Evolutionary conservation across 2,888 invertebrate genomes (phyloP), one percentile per base, ranked within the genome.

Genomic region (Idaea dimidiata): DNA sequence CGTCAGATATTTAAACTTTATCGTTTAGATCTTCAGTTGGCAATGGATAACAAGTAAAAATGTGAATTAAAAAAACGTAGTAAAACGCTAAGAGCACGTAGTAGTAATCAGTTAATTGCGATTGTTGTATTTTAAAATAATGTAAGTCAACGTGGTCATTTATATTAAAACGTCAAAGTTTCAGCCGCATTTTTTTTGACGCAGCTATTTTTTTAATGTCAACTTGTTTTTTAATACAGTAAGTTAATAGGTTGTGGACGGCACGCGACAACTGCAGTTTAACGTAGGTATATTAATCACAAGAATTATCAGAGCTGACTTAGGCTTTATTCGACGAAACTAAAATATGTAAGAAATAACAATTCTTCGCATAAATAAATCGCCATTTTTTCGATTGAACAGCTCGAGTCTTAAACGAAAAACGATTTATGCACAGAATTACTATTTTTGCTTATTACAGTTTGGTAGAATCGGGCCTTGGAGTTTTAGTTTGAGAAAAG

Each of bases 1-100:
- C 70, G 72, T 72, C 67, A 62, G 70, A 73, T 74, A 68, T 71
- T 77, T 79, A 74, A 75, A 73, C 74, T 77, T 81, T 80, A 86
- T 85, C 81, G 72, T 69, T 72, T 71, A 5, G 75, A 84, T 87
- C 80, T 79, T 75, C 64, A 71, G 78, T 79, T 82, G 82, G 83
- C 79, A 82, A 81, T 79, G 75, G 71, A 72, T 70, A 73, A 71
- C 70, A 72, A 74, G 79, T 78, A 74, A 72, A 71, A 64, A 68
- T 68, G 43, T 69, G 62, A 73, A 68, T 65, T 64, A 71, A 74
- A 70, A 76, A 75, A 67, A 66, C 64, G 70, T 67, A 70, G 53
- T 60, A 58, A 70, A 72, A 67, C 60, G 54, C 56, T 71, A 67
- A 73, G 72, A 77, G 75, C 72, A 73, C 62, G 64, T 8, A 43